Evolutionary conservation across 2,797 vertebrate species (phyloP).

Genomic region (Menidia menidia): DNA sequence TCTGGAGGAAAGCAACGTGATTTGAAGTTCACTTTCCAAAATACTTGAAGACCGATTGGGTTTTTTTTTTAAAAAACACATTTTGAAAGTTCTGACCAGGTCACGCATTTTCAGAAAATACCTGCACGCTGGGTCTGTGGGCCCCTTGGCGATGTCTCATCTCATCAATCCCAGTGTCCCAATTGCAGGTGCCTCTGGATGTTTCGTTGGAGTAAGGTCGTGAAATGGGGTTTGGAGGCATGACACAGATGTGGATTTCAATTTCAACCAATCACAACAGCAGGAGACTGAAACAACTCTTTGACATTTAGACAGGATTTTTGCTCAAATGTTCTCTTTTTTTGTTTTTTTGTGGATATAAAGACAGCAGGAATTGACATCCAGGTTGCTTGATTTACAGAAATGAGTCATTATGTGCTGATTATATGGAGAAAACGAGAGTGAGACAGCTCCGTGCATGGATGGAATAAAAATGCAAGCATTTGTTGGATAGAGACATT

Average conservation of each 20-base stretch:
- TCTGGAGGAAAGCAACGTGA: not conserved
- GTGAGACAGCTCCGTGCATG: slow-evolving; percentile 5
- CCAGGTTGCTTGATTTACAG: slow-evolving; percentile 14
- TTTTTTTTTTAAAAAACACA: not conserved
- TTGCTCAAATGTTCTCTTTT: not conserved
- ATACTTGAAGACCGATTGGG: slow-evolving; percentile 18
- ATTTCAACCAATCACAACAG: slow-evolving; percentile 21
- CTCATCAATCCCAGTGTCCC: slow-evolving; percentile 6
- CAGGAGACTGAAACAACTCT: slow-evolving; percentile 8
- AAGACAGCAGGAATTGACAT: slow-evolving; percentile 19
- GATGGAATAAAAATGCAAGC: slow-evolving; percentile 27
- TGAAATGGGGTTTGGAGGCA: slow-evolving; percentile 19
- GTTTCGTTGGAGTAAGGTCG: not conserved
- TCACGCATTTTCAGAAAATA: slow-evolving; percentile 27
- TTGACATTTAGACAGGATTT: slow-evolving; percentile 15
- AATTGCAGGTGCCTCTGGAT: not conserved
- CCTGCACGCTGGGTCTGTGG: slow-evolving; percentile 19
- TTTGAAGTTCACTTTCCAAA: slow-evolving; percentile 17
- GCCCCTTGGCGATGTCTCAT: slow-evolving; percentile 6
- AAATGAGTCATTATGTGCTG: slow-evolving; percentile 18
- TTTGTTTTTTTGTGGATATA: not conserved
- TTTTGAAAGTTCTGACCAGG: slow-evolving; percentile 25
- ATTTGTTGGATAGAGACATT: slow-evolving; percentile 42
- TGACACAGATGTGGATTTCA: slow-evolving; percentile 35
- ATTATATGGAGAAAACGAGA: slow-evolving; percentile 1